Evolutionary conservation across 2,797 vertebrate genomes (phyloP).

Genomic region (Thaleichthys pacificus): DNA sequence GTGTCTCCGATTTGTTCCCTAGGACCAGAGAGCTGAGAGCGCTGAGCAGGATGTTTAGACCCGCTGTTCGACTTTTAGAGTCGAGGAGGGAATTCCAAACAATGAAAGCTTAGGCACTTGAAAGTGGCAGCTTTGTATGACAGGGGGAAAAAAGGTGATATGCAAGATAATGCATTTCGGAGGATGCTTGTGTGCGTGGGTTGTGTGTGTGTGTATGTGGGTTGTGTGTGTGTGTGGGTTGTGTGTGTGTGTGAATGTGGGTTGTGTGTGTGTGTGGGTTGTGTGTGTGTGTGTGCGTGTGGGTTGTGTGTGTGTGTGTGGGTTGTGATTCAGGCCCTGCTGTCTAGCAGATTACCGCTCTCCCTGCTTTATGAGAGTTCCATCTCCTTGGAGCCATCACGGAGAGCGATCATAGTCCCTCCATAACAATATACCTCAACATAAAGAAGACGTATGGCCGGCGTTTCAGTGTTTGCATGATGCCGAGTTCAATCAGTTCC

Average conservation of each 20-base stretch:
- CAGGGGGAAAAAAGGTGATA: too few species aligned
- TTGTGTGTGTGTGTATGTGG: constrained; percentile 19
- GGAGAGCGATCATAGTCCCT: constrained; percentile 42
- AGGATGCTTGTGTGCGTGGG: constrained; percentile 51
- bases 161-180: too few species aligned
- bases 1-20: too few species aligned
- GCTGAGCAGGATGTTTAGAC: too few species aligned
- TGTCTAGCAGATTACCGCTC: constrained; percentile 50
- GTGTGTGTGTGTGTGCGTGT: too few species aligned
- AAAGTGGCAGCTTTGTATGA: too few species aligned
- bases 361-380: constrained; percentile 47
- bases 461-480: constrained; percentile 57
- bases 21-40: too few species aligned
- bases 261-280: too few species aligned
- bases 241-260: neutral
- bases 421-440: constrained; percentile 51
- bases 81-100: too few species aligned
- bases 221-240: constrained; percentile 22
- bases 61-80: too few species aligned
- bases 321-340: constrained; percentile 36
- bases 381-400: constrained; percentile 54
- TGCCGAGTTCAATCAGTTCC: constrained; percentile 56
- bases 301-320: too few species aligned
- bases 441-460: constrained; percentile 63
- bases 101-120: too few species aligned